Evolutionary conservation across 2,888 invertebrate species (phyloP).

Genomic region (Platynereis dumerilii): DNA sequence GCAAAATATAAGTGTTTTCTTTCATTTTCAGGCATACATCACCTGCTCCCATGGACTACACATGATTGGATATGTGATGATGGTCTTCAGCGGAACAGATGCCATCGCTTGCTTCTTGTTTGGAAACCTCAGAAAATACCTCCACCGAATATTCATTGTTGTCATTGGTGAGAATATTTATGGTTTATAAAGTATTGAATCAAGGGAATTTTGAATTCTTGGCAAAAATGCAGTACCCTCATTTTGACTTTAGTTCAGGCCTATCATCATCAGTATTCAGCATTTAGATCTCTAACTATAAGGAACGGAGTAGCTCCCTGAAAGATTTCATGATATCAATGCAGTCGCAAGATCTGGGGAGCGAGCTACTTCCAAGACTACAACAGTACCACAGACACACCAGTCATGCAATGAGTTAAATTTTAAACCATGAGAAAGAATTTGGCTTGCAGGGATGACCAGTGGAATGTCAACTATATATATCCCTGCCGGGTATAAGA

Average conservation of each 20-base stretch:
- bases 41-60: slow-evolving; percentile 72
- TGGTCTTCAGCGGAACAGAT: slow-evolving; percentile 94
- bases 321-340: background rate
- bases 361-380: slow-evolving; percentile 44
- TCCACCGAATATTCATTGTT: slow-evolving; percentile 85
- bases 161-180: slow-evolving; percentile 49
- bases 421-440: no score
- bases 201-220: no score
- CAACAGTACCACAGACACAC: no score
- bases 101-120: slow-evolving; percentile 91
- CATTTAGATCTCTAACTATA: slow-evolving; percentile 14
- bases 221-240: no score
- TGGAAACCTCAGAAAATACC: slow-evolving; percentile 89
- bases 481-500: no score
- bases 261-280: slow-evolving; percentile 52
- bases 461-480: no score
- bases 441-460: no score
- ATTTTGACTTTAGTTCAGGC: no score
- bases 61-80: slow-evolving; percentile 95
- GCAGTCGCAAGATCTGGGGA: slow-evolving; percentile 40
- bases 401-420: no score
- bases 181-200: no score
- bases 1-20: no score
- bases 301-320: background rate
- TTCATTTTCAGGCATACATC: slow-evolving; percentile 49